Evolutionary conservation across 1,140 invertebrate species (phyloP), one percentile per base, ranked within the genome.

Genomic region (Hermetia illucens): DNA sequence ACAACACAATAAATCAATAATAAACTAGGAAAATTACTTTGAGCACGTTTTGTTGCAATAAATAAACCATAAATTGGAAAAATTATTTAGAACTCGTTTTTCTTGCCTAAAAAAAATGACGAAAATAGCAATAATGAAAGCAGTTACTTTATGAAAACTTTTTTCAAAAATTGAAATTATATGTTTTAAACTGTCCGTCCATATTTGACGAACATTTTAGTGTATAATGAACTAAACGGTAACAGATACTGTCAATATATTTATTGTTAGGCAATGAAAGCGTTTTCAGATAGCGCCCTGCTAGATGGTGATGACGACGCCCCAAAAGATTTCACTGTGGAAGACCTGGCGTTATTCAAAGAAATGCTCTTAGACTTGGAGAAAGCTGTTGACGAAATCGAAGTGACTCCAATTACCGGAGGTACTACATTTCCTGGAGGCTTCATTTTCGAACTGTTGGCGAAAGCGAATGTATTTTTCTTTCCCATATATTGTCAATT

Each of bases 301-400:
- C 16, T 38, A 22, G 39, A 44, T 16, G 45, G 46, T 9, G 37
- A 45, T 13, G 53, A 57, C 17, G 47, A 52, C 27, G 51, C 70
- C n/a, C n/a, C n/a, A n/a, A 79, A 74, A 62, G 82, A 89, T 61
- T 87, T 90, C 53, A 78, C 73, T 9, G 55, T 78, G 5, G 79
- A 89, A 40, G 84, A 92, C 48, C 62, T 91, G 4, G 76, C 71
- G 44, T 59, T 74, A 31, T 61, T 89, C 12, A 91, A 90, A 66
- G 68, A 74, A 48, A 78, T 85, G 61, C 74, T 93, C 44, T 54
- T 87, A 6, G 69, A 77, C 41, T 62, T 92, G 22, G 88, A 92
- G 61, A 77, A 82, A 54, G 72, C 70, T 19, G 63, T 93, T 24
- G 85, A 91, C 64, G 68, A 63, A 21, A 75, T 88, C 40, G 47